phyloP scores from a whole-genome alignment of 2,888 invertebrate species.

The Pogonocherus hispidulus region DNA sequence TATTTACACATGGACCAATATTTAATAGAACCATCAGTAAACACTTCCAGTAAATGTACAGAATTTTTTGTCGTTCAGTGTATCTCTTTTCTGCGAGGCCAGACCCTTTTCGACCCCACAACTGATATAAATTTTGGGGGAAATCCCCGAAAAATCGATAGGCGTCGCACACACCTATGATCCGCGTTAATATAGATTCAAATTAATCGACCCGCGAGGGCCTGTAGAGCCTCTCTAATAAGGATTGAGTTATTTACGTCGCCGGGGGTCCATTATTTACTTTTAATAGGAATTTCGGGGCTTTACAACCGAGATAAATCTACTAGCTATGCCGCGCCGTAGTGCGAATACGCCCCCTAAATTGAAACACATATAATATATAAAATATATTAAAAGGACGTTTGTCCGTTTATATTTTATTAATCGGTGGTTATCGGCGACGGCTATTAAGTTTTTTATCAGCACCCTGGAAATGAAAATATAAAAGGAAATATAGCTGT shows the following conservation, averaged over 20 bases:
- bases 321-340: constrained; percentile 46
- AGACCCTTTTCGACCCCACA: neutral
- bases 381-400: constrained; percentile 20
- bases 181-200: constrained; percentile 52
- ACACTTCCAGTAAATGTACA: too few species aligned
- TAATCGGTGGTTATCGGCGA: neutral
- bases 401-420: neutral
- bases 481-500: too few species aligned
- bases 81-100: neutral
- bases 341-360: constrained; percentile 46
- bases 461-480: too few species aligned
- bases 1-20: too few species aligned
- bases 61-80: too few species aligned
- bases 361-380: constrained; percentile 52
- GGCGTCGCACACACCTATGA: constrained; percentile 31
- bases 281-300: constrained; percentile 67
- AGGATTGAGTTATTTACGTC: constrained; percentile 67
- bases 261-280: constrained; percentile 67
- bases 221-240: constrained; percentile 58
- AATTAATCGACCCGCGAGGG: constrained; percentile 57
- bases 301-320: constrained; percentile 65
- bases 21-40: too few species aligned
- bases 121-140: constrained; percentile 14
- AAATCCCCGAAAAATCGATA: constrained; percentile 28
- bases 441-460: neutral